Evolutionary conservation across 2,888 invertebrate genomes (phyloP), one percentile per base, ranked within the genome.

Genomic region (Lithosia quadra): DNA sequence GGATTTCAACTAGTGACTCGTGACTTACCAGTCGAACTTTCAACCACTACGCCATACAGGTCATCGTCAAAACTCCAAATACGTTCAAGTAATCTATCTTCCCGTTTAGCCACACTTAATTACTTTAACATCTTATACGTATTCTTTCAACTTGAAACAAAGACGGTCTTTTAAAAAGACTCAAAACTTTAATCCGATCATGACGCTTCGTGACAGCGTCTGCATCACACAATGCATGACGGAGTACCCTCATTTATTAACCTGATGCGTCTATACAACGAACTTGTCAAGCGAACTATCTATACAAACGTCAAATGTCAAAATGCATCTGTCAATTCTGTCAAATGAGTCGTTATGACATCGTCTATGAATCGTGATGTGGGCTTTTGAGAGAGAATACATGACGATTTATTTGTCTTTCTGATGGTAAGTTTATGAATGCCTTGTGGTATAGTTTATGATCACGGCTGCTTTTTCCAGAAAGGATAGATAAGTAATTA

Each of bases 181-280:
- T 55, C 55, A 33, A 34, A 15, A 63, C 34, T 22, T 60, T 60
- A 60, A 60, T 60, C 60, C 21, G 28, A 58, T 58, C 28, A 58
- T 57, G 57, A 33, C 28, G 18, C 34, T n/a, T 63, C 53, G 18
- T 34, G 63, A 55, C 53, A 55, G 13, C 33, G 21, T 63, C 55
- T 15, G 34, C 33, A 7, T 55, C 34, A 33, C 64, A 84, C 84
- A 83, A 83, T 76, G 64, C 28, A 68, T 78, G 82, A 83, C 68
- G 73, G 72, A 84, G 75, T 72, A 67, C 65, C 64, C 56, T 73
- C 77, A 68, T 84, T 79, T 75, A 72, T 82, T 73, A 79, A 73
- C 49, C 33, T 7, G 18, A 58, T 36, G 33, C 57, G 18, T 28
- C 57, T 33, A 58, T 33, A 18, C n/a, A 58, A 11, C 13, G 5